Base-by-base conservation (phyloP, 2,113 vertebrate species). In the Urocolius indicus region DNA sequence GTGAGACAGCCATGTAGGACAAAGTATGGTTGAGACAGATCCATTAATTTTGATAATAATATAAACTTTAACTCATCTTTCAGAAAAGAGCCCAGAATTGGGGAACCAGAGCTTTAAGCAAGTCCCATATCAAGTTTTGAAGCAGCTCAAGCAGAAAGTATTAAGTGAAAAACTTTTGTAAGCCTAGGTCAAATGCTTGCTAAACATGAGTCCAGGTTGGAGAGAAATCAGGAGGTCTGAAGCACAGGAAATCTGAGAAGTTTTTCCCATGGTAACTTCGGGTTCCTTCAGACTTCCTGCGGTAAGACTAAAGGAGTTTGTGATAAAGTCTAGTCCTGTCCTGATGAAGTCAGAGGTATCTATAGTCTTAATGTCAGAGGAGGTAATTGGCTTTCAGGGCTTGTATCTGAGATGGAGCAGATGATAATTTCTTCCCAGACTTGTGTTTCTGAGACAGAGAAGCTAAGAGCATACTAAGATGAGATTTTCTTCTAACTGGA, bases 1-100 rank as follows among this genome's bases (percentile, higher is more conserved):
- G 27, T 1, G 3, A 76, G 32, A 48, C 19, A 4, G 2, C 14
- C 6, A 6, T 0, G 2, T 17, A 52, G 63, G 32, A 55, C 46
- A 48, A 30, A 4, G 34, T 20, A 13, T 7, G 15, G 23, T 27
- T 88, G 79, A 67, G 67, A n/a, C 17, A 48, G 36, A 66, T 20
- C 58, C 9, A 23, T 74, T 76, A 5, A 29, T 85, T 80, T 26
- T 18, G 16, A 27, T 0, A 59, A 34, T 8, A 43, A 27, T 80
- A 55, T 10, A 29, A 93, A 93, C 61, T 67, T n/a, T 34, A 65
- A 8, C 27, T 77, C 5, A 8, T 68, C 48, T 57, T 72, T 84
- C 80, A 81, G 57, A 52, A 78, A 46, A 58, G 19, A 75, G 36
- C 21, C 68, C 32, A 76, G 15, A 19, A 79, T 19, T 27, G 26